Conservation (phyloP, 1,140 invertebrate genomes). For the Phymorhynchus buccinoides region DNA sequence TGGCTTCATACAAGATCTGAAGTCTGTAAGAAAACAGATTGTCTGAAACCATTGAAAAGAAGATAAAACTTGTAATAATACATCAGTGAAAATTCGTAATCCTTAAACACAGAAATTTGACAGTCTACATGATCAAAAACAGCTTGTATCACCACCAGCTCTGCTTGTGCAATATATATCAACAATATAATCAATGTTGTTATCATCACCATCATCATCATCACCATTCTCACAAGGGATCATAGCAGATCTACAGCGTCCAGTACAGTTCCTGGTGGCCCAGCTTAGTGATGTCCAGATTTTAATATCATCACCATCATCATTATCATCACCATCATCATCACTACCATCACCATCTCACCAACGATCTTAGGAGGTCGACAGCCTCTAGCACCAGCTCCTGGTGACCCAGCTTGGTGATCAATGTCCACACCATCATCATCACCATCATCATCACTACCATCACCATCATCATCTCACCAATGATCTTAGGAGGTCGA, state of each 20-base stretch:
- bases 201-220: background rate
- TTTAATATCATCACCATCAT: slow-evolving; percentile 79
- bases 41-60: too few species aligned
- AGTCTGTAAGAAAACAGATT: too few species aligned
- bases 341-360: slow-evolving; percentile 74
- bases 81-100: too few species aligned
- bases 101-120: too few species aligned
- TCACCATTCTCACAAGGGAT: too few species aligned
- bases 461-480: slow-evolving; percentile 76
- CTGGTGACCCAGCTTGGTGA: slow-evolving; percentile 90
- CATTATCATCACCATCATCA: background rate
- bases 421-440: slow-evolving; percentile 83
- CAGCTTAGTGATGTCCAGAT: slow-evolving; percentile 86
- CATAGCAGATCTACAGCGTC: slow-evolving; percentile 91
- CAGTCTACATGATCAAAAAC: too few species aligned
- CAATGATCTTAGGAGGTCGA: slow-evolving; percentile 90
- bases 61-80: too few species aligned
- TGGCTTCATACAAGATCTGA: too few species aligned
- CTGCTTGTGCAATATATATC: too few species aligned
- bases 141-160: too few species aligned
- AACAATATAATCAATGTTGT: background rate
- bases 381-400: slow-evolving; percentile 92
- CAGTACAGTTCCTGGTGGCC: slow-evolving; percentile 93
- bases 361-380: slow-evolving; percentile 89
- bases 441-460: background rate